Base-by-base conservation (phyloP, 2,113 vertebrate species). In the Ptilonorhynchus violaceus region DNA sequence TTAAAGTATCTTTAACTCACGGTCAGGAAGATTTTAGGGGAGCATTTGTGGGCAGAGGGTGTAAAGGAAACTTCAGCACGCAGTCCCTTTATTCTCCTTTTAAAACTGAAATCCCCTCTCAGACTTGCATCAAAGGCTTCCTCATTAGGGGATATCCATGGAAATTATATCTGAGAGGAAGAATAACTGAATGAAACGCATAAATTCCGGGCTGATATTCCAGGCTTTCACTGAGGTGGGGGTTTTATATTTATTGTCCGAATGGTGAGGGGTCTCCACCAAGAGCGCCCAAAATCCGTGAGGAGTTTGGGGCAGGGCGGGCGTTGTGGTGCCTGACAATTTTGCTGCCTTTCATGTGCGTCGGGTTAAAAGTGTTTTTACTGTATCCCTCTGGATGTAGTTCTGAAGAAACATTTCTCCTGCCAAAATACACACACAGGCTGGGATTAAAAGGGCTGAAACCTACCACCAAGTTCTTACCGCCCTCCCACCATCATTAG, bases 401-500 rank as follows among this genome's bases (percentile, higher is more conserved):
- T 74, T 97, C 96, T 89, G 97, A 97, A 97, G 96, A 95, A 96
- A 97, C 93, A 85, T 97, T 97, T 96, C 97, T 98, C 94, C 98
- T 98, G 98, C 98, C 98, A 97, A 98, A 98, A 98, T 98, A 98
- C 98, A 98, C 97, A 98, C 98, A 95, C 97, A 95, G 97, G 92
- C 97, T 85, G 92, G 98, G 98, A 98, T 98, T 98, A 98, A 98
- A 98, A 97, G 97, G 98, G 97, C 97, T 98, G 97, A 97, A 98
- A 98, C 98, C 98, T 98, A 98, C 98, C 98, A 98, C 98, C 98
- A 98, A 98, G 98, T 98, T 98, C 98, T 98, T 98, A 98, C 84
- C 96, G 98, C 98, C 98, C 98, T 98, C 98, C 98, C 98, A 98
- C 98, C 94, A 98, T 98, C 98, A 98, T 98, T 98, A 98, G 98